These are phyloP conservation scores for Eleginops maclovinus DNA, from an alignment of 2,113 vertebrate genomes.

Conservation along the genomic window DNA sequence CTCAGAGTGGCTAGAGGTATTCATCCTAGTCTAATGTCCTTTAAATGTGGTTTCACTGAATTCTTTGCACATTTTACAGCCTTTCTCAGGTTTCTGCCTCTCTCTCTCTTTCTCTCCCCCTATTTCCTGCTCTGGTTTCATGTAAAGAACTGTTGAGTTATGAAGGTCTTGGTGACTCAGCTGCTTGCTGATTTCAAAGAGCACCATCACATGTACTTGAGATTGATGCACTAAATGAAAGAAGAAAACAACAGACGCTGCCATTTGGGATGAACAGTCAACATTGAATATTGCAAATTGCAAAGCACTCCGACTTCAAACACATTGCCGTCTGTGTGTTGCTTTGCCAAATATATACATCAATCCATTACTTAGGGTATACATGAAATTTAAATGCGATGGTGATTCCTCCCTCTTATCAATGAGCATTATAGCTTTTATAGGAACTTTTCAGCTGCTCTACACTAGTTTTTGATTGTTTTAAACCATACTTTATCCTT, in stretches of 20 bases:
- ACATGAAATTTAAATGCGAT: slow-evolving; percentile 51
- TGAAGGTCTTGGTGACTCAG: slow-evolving; percentile 52
- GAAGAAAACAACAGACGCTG: not conserved
- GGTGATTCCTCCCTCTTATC: not conserved
- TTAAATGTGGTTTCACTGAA: slow-evolving; percentile 9
- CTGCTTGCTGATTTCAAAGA: slow-evolving; percentile 31
- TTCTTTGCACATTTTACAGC: slow-evolving; percentile 14
- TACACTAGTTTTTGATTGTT: slow-evolving; percentile 3
- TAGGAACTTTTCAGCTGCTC: not conserved
- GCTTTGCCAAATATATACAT: slow-evolving; percentile 25
- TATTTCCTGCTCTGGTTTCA: slow-evolving; percentile 28
- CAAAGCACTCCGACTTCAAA: slow-evolving; percentile 4
- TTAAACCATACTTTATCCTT: not conserved
- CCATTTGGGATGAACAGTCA: slow-evolving; percentile 35
- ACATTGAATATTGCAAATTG: slow-evolving; percentile 20
- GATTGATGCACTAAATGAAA: slow-evolving; percentile 4
- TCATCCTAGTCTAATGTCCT: not conserved
- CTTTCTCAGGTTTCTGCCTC: slow-evolving; percentile 9
- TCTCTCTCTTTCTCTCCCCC: not conserved
- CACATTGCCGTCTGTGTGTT: slow-evolving; percentile 4
- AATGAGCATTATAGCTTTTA: not conserved
- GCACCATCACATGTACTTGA: slow-evolving; percentile 13
- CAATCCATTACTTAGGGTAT: slow-evolving; percentile 24
- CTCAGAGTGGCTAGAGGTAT: not conserved
- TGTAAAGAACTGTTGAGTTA: slow-evolving; percentile 22